These are phyloP conservation scores for Rhinopithecus roxellana DNA, from an alignment of 2,113 vertebrate species.

Conservation along the genomic window DNA sequence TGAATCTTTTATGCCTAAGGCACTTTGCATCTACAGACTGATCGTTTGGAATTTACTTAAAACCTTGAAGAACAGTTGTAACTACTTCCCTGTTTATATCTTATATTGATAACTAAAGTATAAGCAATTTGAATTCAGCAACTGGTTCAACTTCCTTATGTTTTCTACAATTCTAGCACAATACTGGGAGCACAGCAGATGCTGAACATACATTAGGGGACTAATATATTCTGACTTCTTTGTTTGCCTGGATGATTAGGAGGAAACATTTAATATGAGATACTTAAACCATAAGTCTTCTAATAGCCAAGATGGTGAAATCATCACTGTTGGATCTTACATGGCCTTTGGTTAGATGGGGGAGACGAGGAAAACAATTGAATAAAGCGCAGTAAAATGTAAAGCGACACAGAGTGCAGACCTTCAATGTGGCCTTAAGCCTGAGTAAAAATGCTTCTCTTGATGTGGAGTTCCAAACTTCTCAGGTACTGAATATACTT, in stretches of 20 bases:
- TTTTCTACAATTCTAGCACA: neutral
- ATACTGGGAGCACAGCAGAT: neutral
- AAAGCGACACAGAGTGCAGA: neutral
- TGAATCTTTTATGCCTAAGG: slow-evolving; percentile 15
- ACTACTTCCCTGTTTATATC: neutral
- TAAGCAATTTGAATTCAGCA: neutral
- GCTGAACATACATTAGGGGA: neutral
- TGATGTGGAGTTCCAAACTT: neutral
- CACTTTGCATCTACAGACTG: neutral
- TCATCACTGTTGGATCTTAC: neutral
- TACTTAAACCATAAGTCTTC: neutral
- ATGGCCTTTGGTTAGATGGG: neutral
- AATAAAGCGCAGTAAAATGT: neutral
- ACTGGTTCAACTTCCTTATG: neutral
- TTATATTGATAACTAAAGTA: neutral
- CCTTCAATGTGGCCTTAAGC: neutral
- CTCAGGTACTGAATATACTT: neutral
- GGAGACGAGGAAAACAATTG: neutral
- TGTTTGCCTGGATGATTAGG: neutral
- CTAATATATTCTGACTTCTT: neutral
- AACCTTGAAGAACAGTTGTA: neutral
- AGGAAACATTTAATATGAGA: neutral
- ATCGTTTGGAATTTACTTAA: slow-evolving; percentile 34
- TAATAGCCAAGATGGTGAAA: neutral
- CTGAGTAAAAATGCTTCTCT: neutral